These are phyloP conservation scores for Montipora capitata DNA, from an alignment of 92 coral and sea anemone species.

Conservation along the genomic window DNA sequence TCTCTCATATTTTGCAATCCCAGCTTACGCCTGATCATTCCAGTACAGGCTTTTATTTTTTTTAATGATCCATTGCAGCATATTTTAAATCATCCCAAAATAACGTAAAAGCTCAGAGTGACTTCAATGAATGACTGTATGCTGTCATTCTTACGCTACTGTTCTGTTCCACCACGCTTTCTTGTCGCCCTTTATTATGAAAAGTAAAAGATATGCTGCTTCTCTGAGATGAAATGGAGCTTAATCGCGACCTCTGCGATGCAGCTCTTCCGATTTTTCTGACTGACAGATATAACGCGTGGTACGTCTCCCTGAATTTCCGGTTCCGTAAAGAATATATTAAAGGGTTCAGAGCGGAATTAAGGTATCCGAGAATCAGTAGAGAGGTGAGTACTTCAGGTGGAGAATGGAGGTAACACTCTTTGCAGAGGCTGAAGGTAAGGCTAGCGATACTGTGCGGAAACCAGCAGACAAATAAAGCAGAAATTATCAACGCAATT, in stretches of 20 bases:
- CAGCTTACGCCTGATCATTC: too few relatives aligned
- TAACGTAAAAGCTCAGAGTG: neutral
- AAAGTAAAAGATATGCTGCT: neutral
- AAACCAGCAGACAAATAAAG: constrained; percentile 87
- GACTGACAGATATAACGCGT: constrained; percentile 18
- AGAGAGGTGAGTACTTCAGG: constrained; percentile 49
- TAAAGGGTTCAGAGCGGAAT: constrained; percentile 79
- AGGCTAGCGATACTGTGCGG: constrained; percentile 78
- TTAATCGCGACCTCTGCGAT: constrained; percentile 5
- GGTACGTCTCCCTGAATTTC: constrained; percentile 74
- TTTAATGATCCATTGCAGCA: too few relatives aligned
- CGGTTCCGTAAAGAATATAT: constrained; percentile 77
- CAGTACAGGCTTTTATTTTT: too few relatives aligned
- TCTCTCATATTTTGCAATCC: too few relatives aligned
- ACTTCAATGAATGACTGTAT: constrained; percentile 15
- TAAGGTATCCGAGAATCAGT: constrained; percentile 79
- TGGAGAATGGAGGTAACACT: constrained; percentile 52
- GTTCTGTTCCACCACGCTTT: constrained; percentile 17
- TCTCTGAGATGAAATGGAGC: constrained; percentile 14
- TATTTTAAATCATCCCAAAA: neutral
- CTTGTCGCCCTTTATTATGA: constrained; percentile 12
- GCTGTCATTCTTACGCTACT: constrained; percentile 22
- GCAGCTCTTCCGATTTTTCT: constrained; percentile 30
- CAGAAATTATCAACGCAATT: constrained; percentile 76
- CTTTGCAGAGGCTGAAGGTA: constrained; percentile 32